Percentiles rank a stretch among this genome's conserved stretches.
Conservation (phyloP, 1,140 invertebrate species). For the Ostrea denselamellosa region DNA sequence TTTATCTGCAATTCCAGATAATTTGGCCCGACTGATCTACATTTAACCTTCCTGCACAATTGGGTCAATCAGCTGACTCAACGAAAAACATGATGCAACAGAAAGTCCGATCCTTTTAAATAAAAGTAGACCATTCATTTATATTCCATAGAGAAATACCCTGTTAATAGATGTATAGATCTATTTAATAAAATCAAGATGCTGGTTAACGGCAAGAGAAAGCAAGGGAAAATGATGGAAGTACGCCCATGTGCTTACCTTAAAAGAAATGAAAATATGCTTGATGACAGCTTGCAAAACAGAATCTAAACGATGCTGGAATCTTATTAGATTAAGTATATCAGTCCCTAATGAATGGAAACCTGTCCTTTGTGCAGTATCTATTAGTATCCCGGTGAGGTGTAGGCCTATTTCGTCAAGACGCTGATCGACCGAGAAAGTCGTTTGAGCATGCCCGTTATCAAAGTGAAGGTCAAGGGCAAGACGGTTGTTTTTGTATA, state of each 20-base stretch:
- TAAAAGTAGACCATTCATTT: background rate
- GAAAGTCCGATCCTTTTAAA: background rate
- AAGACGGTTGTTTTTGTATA: background rate
- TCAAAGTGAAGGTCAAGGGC: background rate
- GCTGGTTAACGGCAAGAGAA: background rate
- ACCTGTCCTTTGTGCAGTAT: background rate
- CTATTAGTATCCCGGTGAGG: background rate
- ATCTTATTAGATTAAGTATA: background rate
- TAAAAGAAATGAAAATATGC: background rate
- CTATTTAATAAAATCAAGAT: background rate
- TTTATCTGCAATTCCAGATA: no score
- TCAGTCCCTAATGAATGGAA: background rate
- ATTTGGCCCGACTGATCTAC: no score
- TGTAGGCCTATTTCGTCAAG: constrained; percentile 22
- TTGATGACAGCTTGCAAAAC: background rate
- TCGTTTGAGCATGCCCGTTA: constrained; percentile 13
- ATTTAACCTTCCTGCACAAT: constrained; percentile 45
- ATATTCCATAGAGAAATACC: no score
- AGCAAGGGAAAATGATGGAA: background rate
- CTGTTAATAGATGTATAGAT: no score
- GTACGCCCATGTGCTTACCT: constrained; percentile 13
- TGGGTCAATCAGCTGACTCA: constrained; percentile 24
- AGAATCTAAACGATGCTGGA: background rate
- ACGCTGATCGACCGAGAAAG: background rate
- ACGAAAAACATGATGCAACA: background rate